Conservation (phyloP, 2,888 invertebrate genomes). For the Cecidostiba fungosa region DNA sequence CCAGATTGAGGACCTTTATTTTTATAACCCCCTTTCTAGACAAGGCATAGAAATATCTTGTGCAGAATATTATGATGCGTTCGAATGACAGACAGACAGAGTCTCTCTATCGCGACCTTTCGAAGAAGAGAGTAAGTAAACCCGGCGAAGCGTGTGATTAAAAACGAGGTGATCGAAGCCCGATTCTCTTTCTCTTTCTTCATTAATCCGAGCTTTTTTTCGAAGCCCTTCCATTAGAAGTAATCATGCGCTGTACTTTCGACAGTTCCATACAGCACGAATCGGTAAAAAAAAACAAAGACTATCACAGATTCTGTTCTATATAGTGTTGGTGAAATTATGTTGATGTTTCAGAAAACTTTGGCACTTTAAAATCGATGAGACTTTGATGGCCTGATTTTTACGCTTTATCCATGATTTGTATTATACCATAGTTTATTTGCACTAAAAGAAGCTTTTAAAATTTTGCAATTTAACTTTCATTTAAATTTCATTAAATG, state of each 20-base stretch:
- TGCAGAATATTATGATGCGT: slow-evolving; percentile 1
- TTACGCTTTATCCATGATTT: too few relatives aligned
- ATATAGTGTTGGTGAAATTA: too few relatives aligned
- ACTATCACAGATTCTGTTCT: background rate
- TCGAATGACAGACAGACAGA: background rate
- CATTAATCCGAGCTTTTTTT: slow-evolving; percentile 25
- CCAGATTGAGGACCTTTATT: background rate
- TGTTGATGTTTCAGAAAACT: too few relatives aligned
- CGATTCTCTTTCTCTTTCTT: slow-evolving; percentile 5
- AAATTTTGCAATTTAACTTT: too few relatives aligned
- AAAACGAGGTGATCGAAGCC: slow-evolving; percentile 41
- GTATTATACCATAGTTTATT: too few relatives aligned
- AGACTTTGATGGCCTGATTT: too few relatives aligned
- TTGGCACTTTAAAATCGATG: too few relatives aligned
- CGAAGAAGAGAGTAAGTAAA: background rate
- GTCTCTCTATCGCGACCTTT: background rate
- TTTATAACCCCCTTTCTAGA: too few relatives aligned
- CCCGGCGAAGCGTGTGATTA: slow-evolving; percentile 38
- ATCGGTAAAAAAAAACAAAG: background rate
- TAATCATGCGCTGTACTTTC: slow-evolving; percentile 21
- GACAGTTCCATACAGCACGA: background rate
- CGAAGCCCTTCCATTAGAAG: slow-evolving; percentile 17
- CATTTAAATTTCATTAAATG: too few relatives aligned
- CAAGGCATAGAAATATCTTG: too few relatives aligned
- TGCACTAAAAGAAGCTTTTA: too few relatives aligned